A percentile compares a stretch with the other conserved stretches of the same genome.
Conservation (phyloP, 2,797 vertebrate species). For the Sebastolobus altivelis region DNA sequence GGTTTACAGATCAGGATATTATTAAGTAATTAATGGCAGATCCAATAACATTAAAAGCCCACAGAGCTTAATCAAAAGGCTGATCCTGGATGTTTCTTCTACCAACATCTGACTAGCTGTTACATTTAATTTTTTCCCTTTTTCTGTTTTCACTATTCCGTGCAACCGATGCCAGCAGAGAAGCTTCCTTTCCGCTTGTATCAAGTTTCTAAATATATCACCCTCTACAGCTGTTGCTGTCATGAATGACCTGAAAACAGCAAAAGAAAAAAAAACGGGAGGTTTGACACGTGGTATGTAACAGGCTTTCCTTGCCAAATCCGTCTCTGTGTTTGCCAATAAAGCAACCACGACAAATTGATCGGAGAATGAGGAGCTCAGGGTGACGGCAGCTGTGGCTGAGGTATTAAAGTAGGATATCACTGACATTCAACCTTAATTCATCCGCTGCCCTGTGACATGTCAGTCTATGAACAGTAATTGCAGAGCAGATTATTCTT, state of each 20-base stretch:
- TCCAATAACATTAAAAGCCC: constrained; percentile 28
- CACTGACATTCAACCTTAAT: constrained; percentile 54
- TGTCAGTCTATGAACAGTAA: constrained; percentile 49
- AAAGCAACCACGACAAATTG: constrained; percentile 70
- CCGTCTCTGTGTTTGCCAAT: constrained; percentile 60
- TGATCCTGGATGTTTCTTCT: constrained; percentile 22
- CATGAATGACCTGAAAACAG: constrained; percentile 76
- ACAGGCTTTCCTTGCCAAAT: constrained; percentile 70
- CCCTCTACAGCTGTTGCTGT: constrained; percentile 70
- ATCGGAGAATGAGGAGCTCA: constrained; percentile 61
- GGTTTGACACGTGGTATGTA: constrained; percentile 69
- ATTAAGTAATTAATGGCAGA: constrained; percentile 19
- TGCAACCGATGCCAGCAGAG: constrained; percentile 26
- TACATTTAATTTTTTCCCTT: constrained; percentile 4
- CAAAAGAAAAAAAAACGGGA: constrained; percentile 41
- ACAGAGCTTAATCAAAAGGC: constrained; percentile 24
- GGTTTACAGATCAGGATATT: constrained; percentile 26
- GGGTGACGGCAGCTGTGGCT: constrained; percentile 44
- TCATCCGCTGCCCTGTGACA: constrained; percentile 55
- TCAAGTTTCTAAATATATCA: constrained; percentile 74
- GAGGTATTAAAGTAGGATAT: constrained; percentile 50
- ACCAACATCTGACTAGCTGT: background rate
- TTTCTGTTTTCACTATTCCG: constrained; percentile 28
- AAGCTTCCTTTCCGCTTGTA: constrained; percentile 51
- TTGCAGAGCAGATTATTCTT: constrained; percentile 42